phyloP scores from a whole-genome alignment of 92 coral and sea anemone genomes.

The Phenganax subtilis region DNA sequence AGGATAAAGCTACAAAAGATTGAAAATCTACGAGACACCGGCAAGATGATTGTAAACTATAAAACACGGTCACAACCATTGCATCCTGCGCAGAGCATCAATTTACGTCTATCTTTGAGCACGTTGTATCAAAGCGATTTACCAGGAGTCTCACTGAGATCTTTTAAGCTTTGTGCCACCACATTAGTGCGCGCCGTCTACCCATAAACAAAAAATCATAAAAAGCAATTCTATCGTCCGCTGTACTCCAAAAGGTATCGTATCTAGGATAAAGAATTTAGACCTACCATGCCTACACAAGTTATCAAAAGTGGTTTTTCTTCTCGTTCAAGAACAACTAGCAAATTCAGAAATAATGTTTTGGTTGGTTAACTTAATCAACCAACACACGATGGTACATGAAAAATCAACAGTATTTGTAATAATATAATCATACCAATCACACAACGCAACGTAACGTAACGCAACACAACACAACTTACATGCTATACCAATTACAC shows the following conservation, averaged over 20 bases:
- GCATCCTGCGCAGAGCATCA: background rate
- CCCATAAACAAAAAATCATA: background rate
- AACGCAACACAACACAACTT: too few species aligned
- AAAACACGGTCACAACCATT: background rate
- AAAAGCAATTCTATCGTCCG: background rate
- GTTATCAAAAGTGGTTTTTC: background rate
- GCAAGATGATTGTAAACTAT: background rate
- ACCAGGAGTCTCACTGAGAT: constrained; percentile 30
- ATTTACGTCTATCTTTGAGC: background rate
- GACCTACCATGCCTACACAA: too few species aligned
- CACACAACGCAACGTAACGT: too few species aligned
- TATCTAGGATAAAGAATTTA: background rate
- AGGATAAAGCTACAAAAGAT: background rate
- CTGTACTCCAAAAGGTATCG: background rate
- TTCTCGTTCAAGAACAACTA: constrained; percentile 15
- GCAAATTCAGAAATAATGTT: background rate
- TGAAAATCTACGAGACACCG: background rate
- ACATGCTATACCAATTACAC: too few species aligned
- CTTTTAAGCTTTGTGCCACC: constrained; percentile 2
- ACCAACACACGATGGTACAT: too few species aligned
- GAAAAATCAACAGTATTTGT: too few species aligned
- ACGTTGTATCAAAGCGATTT: background rate
- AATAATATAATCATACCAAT: too few species aligned
- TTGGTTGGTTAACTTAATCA: background rate
- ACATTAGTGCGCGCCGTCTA: background rate